Base-by-base conservation (phyloP, 1,140 invertebrate species). In the Musca vetustissima region DNA sequence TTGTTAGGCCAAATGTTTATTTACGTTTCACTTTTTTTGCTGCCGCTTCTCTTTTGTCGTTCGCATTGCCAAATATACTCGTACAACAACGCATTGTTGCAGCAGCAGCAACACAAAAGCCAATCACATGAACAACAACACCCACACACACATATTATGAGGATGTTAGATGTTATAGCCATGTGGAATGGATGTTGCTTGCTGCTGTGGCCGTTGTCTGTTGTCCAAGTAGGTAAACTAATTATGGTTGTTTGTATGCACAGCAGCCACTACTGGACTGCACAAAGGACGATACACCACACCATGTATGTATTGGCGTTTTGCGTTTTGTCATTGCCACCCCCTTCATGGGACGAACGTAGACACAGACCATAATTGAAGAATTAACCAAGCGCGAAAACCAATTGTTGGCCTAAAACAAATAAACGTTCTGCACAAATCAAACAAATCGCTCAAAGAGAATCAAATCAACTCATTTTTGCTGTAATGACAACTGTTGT, bases 221-320 rank as follows among this genome's bases (percentile, higher is more conserved):
- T 55, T 59, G 55, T 24, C 55, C 57, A 61, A 61, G 28, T 61
- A 61, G 17, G 57, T 61, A 61, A 61, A 61, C 57, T 61, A 61
- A 61, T 61, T 61, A 61, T 36, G 57, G 57, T 61, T 36, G 57
- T 61, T 32, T 32, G 28, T n/a, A 9, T 32, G 4, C 9, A 32
- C 28, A 32, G 28, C 28, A 32, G 28, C 28, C 4, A 9, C 28
- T 2, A 43, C 36, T 43, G 36, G 11, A 13, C 36, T 2, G 36
- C 11, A 43, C 4, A 43, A 13, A 43, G 36, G 36, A 43, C 36
- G 6, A 43, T 43, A 43, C 36, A 28, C 28, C 36, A 28, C 28
- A 28, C 28, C 3, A 4, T 8, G 28, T 28, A 43, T 43, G 4
- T 43, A 43, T 13, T 43, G 36, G 6, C 11, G 36, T 13, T 43